Conservation (phyloP, 2,797 vertebrate species). For the Acestrorhynchus altus region DNA sequence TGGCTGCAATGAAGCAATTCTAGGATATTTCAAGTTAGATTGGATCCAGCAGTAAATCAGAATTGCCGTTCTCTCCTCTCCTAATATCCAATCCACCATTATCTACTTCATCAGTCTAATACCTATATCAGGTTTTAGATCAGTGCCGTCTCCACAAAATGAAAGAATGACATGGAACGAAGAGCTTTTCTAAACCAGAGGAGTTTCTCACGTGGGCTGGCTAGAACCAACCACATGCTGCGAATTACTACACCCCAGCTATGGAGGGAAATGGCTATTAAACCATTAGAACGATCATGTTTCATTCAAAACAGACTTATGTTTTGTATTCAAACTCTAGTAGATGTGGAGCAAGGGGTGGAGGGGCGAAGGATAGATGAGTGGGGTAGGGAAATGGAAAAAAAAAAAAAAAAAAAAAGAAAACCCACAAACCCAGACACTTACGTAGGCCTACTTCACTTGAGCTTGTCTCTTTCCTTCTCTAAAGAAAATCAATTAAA, state of each 20-base stretch:
- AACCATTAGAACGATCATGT: slow-evolving; percentile 80
- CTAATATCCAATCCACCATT: neutral
- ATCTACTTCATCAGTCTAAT: neutral
- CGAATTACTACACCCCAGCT: slow-evolving; percentile 70
- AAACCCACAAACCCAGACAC: slow-evolving; percentile 67
- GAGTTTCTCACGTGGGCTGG: slow-evolving; percentile 50
- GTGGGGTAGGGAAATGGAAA: slow-evolving; percentile 64
- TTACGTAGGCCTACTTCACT: slow-evolving; percentile 23
- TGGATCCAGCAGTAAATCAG: neutral
- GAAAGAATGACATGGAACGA: neutral
- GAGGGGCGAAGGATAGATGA: slow-evolving; percentile 60
- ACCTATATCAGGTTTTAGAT: neutral
- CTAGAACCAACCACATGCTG: slow-evolving; percentile 79
- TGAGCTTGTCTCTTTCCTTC: slow-evolving; percentile 31
- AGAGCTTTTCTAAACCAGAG: slow-evolving; percentile 1
- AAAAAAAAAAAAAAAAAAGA: slow-evolving; percentile 63
- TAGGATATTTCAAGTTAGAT: neutral
- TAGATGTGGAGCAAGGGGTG: slow-evolving; percentile 3
- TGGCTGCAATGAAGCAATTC: too few relatives aligned
- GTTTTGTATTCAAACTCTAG: slow-evolving; percentile 75
- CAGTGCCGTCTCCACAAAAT: neutral
- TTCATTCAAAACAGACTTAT: slow-evolving; percentile 86
- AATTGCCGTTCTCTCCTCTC: neutral
- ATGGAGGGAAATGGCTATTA: slow-evolving; percentile 78
- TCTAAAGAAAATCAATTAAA: slow-evolving; percentile 43